phyloP scores from a whole-genome alignment of 2,113 vertebrate species.

The Plotosus lineatus region DNA sequence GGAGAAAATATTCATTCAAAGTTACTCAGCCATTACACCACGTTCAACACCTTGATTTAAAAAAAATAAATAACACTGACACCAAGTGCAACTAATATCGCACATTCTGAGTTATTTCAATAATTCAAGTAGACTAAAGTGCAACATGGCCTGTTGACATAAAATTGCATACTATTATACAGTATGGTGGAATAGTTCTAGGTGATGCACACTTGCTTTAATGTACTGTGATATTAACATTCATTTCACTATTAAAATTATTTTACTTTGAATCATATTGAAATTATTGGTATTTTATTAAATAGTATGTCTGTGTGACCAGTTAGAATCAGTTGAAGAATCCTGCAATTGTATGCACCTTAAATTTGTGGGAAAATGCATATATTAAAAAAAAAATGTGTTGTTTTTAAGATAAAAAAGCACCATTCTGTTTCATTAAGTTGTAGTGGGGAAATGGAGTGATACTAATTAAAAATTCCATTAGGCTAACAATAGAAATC shows the following conservation, averaged over 20 bases:
- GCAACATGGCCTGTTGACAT: background rate
- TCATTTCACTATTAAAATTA: background rate
- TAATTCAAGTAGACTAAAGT: background rate
- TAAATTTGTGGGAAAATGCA: slow-evolving; percentile 51
- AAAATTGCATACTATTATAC: background rate
- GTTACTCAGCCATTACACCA: background rate
- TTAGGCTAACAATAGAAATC: slow-evolving; percentile 70
- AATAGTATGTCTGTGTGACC: slow-evolving; percentile 3
- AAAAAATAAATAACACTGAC: background rate
- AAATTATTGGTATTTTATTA: background rate
- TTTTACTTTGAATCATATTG: background rate
- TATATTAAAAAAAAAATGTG: slow-evolving; percentile 57
- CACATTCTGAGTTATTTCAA: background rate
- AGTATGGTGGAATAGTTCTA: background rate
- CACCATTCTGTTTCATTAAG: slow-evolving; percentile 57
- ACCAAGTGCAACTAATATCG: background rate
- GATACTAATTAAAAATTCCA: slow-evolving; percentile 73
- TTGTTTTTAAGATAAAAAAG: slow-evolving; percentile 43
- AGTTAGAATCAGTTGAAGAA: background rate
- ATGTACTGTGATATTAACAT: background rate
- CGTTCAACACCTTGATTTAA: background rate
- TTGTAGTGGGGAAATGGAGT: slow-evolving; percentile 56
- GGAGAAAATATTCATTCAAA: background rate
- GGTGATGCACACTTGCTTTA: background rate
- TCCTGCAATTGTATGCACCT: slow-evolving; percentile 24